phyloP scores from a whole-genome alignment of 2,888 invertebrate genomes.

The Dysmachus trigonus region DNA sequence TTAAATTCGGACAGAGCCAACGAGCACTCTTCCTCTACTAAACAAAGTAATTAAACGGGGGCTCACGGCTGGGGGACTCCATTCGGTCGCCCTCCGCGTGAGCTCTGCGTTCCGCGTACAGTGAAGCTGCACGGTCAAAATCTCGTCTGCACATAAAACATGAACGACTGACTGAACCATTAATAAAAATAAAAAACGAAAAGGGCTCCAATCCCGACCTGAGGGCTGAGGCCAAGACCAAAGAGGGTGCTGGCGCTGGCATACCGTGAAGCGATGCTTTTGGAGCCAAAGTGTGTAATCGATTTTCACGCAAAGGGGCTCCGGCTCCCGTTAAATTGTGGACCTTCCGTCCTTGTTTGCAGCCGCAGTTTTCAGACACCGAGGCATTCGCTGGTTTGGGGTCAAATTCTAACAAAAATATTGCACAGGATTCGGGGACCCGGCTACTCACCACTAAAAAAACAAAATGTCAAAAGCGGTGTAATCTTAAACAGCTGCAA shows the following conservation, averaged over 20 bases:
- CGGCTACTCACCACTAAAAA: conserved; percentile 28
- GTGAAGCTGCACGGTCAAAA: not conserved
- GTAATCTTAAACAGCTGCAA: conserved; percentile 38
- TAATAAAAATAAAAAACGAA: no score
- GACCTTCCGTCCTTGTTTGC: not conserved
- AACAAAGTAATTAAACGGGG: conserved; percentile 19
- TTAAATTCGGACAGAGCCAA: not conserved
- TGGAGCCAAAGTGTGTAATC: conserved; percentile 7
- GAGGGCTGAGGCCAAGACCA: not conserved
- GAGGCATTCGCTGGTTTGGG: not conserved
- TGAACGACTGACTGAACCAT: conserved; percentile 1
- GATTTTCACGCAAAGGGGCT: conserved; percentile 22
- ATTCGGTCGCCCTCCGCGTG: not conserved
- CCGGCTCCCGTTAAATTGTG: not conserved
- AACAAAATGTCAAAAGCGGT: conserved; percentile 36
- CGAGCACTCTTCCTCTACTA: not conserved
- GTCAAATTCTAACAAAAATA: not conserved
- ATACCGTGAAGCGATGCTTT: conserved; percentile 1
- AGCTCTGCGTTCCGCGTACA: not conserved
- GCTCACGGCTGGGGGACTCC: not conserved
- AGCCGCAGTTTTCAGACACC: not conserved
- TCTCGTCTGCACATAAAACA: conserved; percentile 8
- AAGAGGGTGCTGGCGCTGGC: not conserved
- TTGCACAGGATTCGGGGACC: conserved; percentile 10
- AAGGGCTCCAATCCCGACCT: not conserved